Evolutionary conservation across 2,888 invertebrate species (phyloP), one percentile per base, ranked within the genome.

Genomic region (Orthonevra nobilis): DNA sequence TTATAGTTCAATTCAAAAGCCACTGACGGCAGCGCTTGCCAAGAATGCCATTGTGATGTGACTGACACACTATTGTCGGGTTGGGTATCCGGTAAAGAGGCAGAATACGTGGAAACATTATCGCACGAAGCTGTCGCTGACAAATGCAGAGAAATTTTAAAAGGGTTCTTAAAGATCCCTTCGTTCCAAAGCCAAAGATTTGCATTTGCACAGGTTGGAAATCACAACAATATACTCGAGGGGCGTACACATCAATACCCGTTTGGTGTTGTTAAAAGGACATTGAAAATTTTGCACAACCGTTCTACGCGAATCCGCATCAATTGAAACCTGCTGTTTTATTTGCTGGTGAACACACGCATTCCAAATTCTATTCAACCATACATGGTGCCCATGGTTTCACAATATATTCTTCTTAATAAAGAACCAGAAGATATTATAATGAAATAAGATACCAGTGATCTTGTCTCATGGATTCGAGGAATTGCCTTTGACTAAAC

Each of bases 261-360:
- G 93, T 97, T 48, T 97, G 97, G 48, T 94, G 96, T 50, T 94
- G 94, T 84, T 95, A 96, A 88, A 91, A 94, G 86, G 97, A 98
- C 86, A 94, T 98, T 83, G 95, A 96, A 89, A 92, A 93, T 86
- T 89, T 98, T 85, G 95, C 95, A 56, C 94, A 95, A 86, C 97
- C 98, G 9, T 89, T 98, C 58, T 93, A 93, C 86, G 91, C 92
- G 81, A 92, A 92, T 86, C 92, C 93, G 82, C 92, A 92, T 85
- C 92, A 94, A 85, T 91, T 91, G 83, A 94, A 94, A 91, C 96
- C 96, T 83, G 92, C 92, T 30, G 89, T 97, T 83, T 90, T 95
- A 85, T 98, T 98, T 90, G 97, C 97, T 84, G 98, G 98, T 73
- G 98, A 98, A 90, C 97, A 97, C 85, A 97, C 97, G 38, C 97